Evolutionary conservation across 2,113 vertebrate genomes (phyloP), one percentile per base, ranked within the genome.

Genomic region (Gadus chalcogrammus): DNA sequence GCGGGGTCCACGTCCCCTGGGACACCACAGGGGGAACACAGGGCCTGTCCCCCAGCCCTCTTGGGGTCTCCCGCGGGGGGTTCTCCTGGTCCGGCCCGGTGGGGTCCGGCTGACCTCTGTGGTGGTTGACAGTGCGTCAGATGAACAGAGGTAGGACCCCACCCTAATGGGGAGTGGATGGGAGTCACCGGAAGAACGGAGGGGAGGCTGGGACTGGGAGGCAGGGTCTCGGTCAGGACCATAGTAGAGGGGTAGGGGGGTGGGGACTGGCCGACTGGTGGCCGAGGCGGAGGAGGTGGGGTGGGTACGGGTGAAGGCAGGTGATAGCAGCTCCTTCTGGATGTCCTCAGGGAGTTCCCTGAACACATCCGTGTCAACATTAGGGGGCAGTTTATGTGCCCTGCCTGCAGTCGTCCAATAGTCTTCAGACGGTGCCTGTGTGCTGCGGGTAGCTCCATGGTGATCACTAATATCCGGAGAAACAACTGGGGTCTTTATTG

Each of bases 281-380:
- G 9, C 8, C 5, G 62, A 59, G 27, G 35, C 2, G 24, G 71
- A 67, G 22, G 61, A 6, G 65, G 64, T 60, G 1, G 38, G 31
- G 7, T 20, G 48, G 52, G 31, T 67, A 81, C 88, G 63, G 5
- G 67, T 3, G 4, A 74, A 79, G 68, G 72, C 70, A 58, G 71
- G 82, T 61, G 85, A 85, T n/a, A 93, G 71, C 5, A 96, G 90
- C 74, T 96, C 95, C 68, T 84, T 84, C 82, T 94, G 92, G 84
- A 95, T 95, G 38, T 95, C 91, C 67, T 77, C 83, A 18, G 95
- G 95, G 72, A 97, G 94, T 61, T 92, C 89, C 64, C 72, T 85
- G 68, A 95, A 96, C 20, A 96, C 94, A 12, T 94, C 92, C 0
- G 87, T 88, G 76, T 97, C 95, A 38, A 94, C 71, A 20, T 67